Percentiles rank a stretch among this genome's conserved stretches.
Conservation (phyloP, 2,888 invertebrate genomes). For the Holacanthella duospinosa region DNA sequence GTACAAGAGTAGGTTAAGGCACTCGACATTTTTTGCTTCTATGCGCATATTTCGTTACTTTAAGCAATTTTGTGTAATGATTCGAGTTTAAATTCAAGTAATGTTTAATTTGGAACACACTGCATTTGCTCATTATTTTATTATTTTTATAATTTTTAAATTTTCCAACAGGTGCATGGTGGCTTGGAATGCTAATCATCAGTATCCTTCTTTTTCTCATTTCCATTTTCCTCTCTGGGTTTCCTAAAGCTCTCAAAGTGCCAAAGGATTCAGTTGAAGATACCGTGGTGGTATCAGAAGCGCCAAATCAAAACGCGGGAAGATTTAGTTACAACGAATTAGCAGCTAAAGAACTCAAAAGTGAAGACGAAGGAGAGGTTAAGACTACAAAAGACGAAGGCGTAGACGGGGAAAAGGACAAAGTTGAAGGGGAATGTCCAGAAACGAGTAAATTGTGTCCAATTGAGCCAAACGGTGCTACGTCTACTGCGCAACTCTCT, state of each 20-base stretch:
- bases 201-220: conserved; percentile 71
- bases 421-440: not conserved
- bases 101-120: no score
- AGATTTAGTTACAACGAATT: not conserved
- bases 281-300: not conserved
- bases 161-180: conserved; percentile 69
- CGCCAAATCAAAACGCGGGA: no score
- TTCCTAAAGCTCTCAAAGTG: conserved; percentile 60
- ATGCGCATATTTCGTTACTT: no score
- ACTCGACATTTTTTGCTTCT: no score
- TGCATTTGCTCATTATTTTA: no score
- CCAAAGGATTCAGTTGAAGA: not conserved
- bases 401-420: not conserved
- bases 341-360: not conserved
- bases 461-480: not conserved
- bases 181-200: conserved; percentile 81
- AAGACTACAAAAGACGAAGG: no score
- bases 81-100: no score
- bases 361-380: not conserved
- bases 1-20: no score
- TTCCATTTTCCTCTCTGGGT: conserved; percentile 79
- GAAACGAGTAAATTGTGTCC: not conserved
- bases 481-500: not conserved
- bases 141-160: not conserved
- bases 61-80: no score